Evolutionary conservation across 2,797 vertebrate genomes (phyloP).

Genomic region (Petrocephalus sullivani): DNA sequence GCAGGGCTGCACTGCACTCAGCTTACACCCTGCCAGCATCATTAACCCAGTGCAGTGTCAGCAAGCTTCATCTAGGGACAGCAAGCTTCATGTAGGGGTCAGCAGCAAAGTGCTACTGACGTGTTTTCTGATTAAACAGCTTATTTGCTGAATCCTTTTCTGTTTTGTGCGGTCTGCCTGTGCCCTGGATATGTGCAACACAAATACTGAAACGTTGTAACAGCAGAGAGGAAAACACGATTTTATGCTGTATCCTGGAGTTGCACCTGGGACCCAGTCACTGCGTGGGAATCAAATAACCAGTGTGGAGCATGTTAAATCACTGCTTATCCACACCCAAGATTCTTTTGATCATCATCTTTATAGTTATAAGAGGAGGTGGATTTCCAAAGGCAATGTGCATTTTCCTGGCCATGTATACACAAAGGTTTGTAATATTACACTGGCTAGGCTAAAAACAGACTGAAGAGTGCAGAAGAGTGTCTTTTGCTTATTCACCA

Average conservation of each 20-base stretch:
- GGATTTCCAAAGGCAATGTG: background rate
- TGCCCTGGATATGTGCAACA: conserved; percentile 42
- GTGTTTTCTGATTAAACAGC: conserved; percentile 38
- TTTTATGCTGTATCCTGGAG: background rate
- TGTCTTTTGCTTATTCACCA: conserved; percentile 1
- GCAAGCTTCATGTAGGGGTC: conserved; percentile 41
- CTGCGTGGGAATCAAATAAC: background rate
- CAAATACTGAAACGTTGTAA: conserved; percentile 35
- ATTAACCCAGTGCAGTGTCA: conserved; percentile 27
- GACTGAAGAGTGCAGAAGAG: conserved; percentile 22
- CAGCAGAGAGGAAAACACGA: conserved; percentile 7
- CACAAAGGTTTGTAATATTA: background rate
- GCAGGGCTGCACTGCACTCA: conserved; percentile 25
- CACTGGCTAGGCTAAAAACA: conserved; percentile 27
- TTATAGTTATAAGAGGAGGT: background rate
- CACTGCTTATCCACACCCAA: background rate
- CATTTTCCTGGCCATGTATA: conserved; percentile 33
- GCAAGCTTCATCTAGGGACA: conserved; percentile 40
- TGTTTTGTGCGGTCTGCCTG: conserved; percentile 32
- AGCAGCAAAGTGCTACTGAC: conserved; percentile 48
- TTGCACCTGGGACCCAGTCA: conserved; percentile 15
- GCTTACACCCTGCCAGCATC: conserved; percentile 23
- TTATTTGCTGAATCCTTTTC: conserved; percentile 44
- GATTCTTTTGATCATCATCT: background rate
- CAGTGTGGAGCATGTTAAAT: conserved; percentile 47